phyloP scores from a whole-genome alignment of 2,113 vertebrate genomes.

The Oreochromis niloticus region DNA sequence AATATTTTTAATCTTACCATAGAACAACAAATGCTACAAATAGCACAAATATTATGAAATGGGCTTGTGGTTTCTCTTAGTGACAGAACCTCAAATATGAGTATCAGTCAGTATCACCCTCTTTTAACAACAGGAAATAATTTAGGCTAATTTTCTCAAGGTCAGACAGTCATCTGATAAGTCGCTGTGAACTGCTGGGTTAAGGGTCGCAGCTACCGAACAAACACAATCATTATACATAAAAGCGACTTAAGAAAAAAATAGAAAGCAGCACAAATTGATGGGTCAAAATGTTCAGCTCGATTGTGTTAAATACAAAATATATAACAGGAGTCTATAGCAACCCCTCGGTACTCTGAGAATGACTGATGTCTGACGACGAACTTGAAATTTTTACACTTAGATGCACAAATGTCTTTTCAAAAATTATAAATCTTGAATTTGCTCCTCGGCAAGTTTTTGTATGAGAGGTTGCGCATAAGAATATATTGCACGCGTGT shows the following conservation, averaged over 20 bases:
- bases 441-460: background rate
- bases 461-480: background rate
- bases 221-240: conserved; percentile 62
- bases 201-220: conserved; percentile 77
- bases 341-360: background rate
- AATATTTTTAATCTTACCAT: background rate
- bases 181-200: conserved; percentile 65
- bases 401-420: background rate
- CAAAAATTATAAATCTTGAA: background rate
- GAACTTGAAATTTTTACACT: background rate
- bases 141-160: conserved; percentile 83
- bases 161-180: conserved; percentile 85
- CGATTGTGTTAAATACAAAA: conserved; percentile 1
- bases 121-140: conserved; percentile 83
- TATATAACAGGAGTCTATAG: background rate
- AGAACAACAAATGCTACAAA: background rate
- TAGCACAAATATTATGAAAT: background rate
- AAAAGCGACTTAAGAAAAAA: conserved; percentile 28
- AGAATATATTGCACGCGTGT: background rate
- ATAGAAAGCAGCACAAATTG: conserved; percentile 13
- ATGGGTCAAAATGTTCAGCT: conserved; percentile 1
- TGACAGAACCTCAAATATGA: conserved; percentile 38
- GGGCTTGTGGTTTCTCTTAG: background rate
- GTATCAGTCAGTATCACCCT: conserved; percentile 66
- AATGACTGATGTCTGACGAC: background rate